Percentiles rank a stretch among this genome's conserved stretches.
These are phyloP conservation scores for Drosophila mayri DNA, from an alignment of 1,140 invertebrate species.

Conservation along the genomic window DNA sequence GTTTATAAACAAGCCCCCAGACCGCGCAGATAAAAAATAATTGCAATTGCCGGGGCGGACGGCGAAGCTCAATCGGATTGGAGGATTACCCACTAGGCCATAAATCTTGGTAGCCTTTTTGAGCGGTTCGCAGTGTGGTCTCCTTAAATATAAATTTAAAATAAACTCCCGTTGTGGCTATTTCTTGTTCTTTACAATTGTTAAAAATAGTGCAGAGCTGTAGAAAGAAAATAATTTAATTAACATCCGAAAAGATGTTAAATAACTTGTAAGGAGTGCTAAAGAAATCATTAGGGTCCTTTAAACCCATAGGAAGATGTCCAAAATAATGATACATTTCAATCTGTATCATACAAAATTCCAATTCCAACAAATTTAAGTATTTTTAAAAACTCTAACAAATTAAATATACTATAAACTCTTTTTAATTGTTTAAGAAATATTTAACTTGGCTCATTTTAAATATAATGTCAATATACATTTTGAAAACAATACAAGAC, in stretches of 20 bases:
- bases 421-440: no score
- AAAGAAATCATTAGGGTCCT: no score
- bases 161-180: neutral
- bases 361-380: no score
- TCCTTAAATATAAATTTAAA: neutral
- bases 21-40: slow-evolving; percentile 78
- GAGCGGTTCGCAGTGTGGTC: neutral
- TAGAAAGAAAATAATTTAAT: neutral
- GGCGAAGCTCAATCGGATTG: slow-evolving; percentile 19
- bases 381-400: no score
- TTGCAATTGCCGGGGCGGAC: slow-evolving; percentile 64
- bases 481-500: no score
- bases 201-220: neutral
- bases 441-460: no score
- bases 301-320: neutral
- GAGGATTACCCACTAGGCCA: slow-evolving; percentile 11
- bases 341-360: neutral
- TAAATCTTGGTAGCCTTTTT: slow-evolving; percentile 16
- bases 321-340: neutral
- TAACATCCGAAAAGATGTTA: neutral
- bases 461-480: no score
- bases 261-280: no score
- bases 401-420: no score
- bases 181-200: no score
- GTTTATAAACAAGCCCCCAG: slow-evolving; percentile 77